Percentiles rank a stretch among this genome's conserved stretches.
phyloP scores from a whole-genome alignment of 2,888 invertebrate species.

The Pedicia rivosa region DNA sequence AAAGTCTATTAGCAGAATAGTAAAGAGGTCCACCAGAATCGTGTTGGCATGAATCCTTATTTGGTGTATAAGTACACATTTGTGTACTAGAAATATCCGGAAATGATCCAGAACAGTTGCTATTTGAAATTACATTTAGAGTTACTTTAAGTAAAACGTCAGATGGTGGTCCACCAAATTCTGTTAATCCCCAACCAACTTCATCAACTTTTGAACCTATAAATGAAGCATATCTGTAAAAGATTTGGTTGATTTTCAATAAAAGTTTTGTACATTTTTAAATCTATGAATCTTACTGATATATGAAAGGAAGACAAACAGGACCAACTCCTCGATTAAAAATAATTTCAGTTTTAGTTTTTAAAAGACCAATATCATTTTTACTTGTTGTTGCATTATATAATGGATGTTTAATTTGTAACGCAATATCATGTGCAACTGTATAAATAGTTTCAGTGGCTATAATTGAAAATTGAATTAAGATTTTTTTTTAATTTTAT shows the following conservation, averaged over 20 bases:
- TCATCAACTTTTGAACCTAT: conserved; percentile 14
- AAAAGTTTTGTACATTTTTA: too few relatives aligned
- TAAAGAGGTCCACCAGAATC: conserved; percentile 33
- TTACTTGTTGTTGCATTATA: conserved; percentile 17
- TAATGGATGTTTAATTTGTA: conserved; percentile 31
- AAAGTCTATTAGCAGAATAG: conserved; percentile 28
- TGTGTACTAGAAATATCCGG: conserved; percentile 19
- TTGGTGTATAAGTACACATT: conserved; percentile 34
- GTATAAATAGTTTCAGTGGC: conserved; percentile 23
- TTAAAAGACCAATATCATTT: conserved; percentile 38
- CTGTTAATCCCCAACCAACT: conserved; percentile 40
- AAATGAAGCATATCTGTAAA: conserved; percentile 8
- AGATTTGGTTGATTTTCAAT: too few relatives aligned
- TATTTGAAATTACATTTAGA: conserved; percentile 31
- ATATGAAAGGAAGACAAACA: conserved; percentile 35
- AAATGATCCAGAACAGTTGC: conserved; percentile 26
- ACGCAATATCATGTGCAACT: conserved; percentile 22
- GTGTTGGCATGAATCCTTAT: conserved; percentile 36
- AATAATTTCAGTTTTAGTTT: conserved; percentile 26
- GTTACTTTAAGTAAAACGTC: conserved; percentile 33
- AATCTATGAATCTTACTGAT: conserved; percentile 3
- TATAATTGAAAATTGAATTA: too few relatives aligned
- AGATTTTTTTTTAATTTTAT: too few relatives aligned
- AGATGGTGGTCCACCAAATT: conserved; percentile 35
- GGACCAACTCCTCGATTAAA: conserved; percentile 39